These are phyloP conservation scores for Drosophila sucinea DNA, from an alignment of 1,140 invertebrate species.

Conservation along the genomic window DNA sequence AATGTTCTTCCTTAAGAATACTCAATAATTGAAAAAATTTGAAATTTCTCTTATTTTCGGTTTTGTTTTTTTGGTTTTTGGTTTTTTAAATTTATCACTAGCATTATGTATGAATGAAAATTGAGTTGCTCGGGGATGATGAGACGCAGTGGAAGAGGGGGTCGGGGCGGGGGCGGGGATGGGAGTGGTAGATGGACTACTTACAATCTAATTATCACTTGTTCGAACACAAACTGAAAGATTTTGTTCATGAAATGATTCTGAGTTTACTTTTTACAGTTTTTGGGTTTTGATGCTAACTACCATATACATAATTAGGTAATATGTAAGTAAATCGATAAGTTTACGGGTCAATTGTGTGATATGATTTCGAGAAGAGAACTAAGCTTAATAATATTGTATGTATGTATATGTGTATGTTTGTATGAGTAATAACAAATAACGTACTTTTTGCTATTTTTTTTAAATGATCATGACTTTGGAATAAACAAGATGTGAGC, in stretches of 20 bases:
- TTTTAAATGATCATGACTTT: slow-evolving; percentile 35
- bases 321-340: slow-evolving; percentile 41
- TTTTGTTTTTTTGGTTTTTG: slow-evolving; percentile 9
- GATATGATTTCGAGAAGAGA: slow-evolving; percentile 68
- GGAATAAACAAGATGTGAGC: slow-evolving; percentile 73
- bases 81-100: slow-evolving; percentile 74
- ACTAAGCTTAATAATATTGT: slow-evolving; percentile 55
- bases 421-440: slow-evolving; percentile 45
- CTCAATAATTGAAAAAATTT: slow-evolving; percentile 39
- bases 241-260: slow-evolving; percentile 35
- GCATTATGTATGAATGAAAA: slow-evolving; percentile 65
- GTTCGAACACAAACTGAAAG: slow-evolving; percentile 63
- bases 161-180: slow-evolving; percentile 7
- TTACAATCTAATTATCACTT: slow-evolving; percentile 77
- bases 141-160: slow-evolving; percentile 22
- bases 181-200: slow-evolving; percentile 42
- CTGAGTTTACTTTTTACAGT: slow-evolving; percentile 52
- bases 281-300: slow-evolving; percentile 48
- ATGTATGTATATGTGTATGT: slow-evolving; percentile 18
- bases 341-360: slow-evolving; percentile 45
- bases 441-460: slow-evolving; percentile 21
- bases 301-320: slow-evolving; percentile 51
- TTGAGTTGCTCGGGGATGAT: slow-evolving; percentile 31
- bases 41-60: slow-evolving; percentile 22
- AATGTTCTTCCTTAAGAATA: slow-evolving; percentile 59